A percentile compares a stretch with the other conserved stretches of the same genome.
Conservation (phyloP, 1,140 invertebrate genomes). For the Drosophila miranda region DNA sequence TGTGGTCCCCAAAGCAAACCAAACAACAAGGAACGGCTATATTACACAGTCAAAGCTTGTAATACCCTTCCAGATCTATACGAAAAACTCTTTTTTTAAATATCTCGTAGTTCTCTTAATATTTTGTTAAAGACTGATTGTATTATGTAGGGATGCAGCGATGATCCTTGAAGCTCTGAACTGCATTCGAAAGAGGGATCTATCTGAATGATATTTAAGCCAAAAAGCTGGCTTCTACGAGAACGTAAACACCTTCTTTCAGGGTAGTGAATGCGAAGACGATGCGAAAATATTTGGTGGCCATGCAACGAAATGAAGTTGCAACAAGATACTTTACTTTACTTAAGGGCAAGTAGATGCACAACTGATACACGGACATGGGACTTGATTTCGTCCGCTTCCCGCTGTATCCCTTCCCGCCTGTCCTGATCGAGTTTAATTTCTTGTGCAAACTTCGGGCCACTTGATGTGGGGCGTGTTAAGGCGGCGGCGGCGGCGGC, state of each 20-base stretch:
- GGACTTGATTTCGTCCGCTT: conserved; percentile 60
- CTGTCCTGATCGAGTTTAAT: conserved; percentile 50
- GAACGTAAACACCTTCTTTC: background rate
- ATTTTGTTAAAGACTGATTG: too few relatives aligned
- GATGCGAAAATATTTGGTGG: conserved; percentile 74
- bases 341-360: conserved; percentile 79
- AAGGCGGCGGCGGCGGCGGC: conserved; percentile 34
- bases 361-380: conserved; percentile 74
- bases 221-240: background rate
- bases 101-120: too few relatives aligned
- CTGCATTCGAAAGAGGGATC: background rate
- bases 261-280: conserved; percentile 29
- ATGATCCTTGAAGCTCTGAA: too few relatives aligned
- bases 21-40: conserved; percentile 4
- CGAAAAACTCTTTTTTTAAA: too few relatives aligned
- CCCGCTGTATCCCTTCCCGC: background rate
- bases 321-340: conserved; percentile 81
- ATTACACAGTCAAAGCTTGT: background rate
- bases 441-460: conserved; percentile 77
- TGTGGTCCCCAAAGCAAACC: conserved; percentile 60
- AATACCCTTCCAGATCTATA: conserved; percentile 7
- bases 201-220: background rate
- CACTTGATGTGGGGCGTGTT: conserved; percentile 73
- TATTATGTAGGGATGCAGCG: too few relatives aligned
- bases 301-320: conserved; percentile 78